Percentiles rank a stretch among this genome's conserved stretches.
These are phyloP conservation scores for Ahaetulla prasina DNA, from an alignment of 2,113 vertebrate genomes.

Conservation along the genomic window DNA sequence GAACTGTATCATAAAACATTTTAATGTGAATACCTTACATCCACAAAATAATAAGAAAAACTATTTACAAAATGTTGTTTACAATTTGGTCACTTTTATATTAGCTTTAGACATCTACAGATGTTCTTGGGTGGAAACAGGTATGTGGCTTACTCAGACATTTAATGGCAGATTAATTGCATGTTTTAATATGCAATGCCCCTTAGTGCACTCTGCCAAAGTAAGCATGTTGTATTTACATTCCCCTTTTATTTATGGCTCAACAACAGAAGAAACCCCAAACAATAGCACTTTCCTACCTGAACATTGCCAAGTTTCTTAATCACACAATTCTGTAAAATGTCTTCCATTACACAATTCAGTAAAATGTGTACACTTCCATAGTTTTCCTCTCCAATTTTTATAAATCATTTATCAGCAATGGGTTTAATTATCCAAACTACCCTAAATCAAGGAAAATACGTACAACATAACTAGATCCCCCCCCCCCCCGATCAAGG, in stretches of 20 bases:
- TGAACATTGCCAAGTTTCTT: slow-evolving; percentile 47
- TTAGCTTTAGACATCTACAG: slow-evolving; percentile 60
- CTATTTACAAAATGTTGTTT: slow-evolving; percentile 69
- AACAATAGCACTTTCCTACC: slow-evolving; percentile 51
- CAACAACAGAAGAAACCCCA: slow-evolving; percentile 57
- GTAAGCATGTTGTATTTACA: slow-evolving; percentile 64
- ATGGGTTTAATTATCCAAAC: slow-evolving; percentile 38
- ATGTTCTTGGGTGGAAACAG: slow-evolving; percentile 58
- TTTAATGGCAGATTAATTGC: slow-evolving; percentile 57
- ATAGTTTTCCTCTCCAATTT: slow-evolving; percentile 18
- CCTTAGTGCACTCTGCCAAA: slow-evolving; percentile 56
- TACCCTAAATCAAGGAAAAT: slow-evolving; percentile 34
- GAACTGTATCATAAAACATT: slow-evolving; percentile 74
- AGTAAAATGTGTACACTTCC: slow-evolving; percentile 33
- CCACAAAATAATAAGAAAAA: slow-evolving; percentile 74
- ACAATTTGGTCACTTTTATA: slow-evolving; percentile 56
- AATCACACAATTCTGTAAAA: slow-evolving; percentile 49
- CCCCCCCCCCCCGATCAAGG: slow-evolving; percentile 26
- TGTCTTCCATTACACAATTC: slow-evolving; percentile 13
- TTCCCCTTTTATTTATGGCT: slow-evolving; percentile 71
- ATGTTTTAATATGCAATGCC: slow-evolving; percentile 55
- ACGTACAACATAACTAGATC: slow-evolving; percentile 20
- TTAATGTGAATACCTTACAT: slow-evolving; percentile 71
- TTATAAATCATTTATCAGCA: slow-evolving; percentile 21
- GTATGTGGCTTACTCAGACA: slow-evolving; percentile 49